Evolutionary conservation across 2,888 invertebrate genomes (phyloP).

Genomic region (Gryllus longicercus): DNA sequence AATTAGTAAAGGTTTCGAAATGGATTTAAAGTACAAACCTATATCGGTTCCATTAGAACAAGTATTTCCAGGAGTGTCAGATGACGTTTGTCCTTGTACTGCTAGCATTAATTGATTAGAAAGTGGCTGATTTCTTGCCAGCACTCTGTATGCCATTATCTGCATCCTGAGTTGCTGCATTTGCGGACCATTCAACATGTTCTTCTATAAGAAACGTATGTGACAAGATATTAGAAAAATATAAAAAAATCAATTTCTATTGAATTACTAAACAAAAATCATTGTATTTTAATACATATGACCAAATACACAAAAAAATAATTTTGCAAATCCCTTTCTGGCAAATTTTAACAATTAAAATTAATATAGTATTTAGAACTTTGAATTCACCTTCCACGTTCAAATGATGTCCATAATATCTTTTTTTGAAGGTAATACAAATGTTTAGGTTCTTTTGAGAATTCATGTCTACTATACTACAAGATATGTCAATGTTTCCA

Average conservation of each 20-base stretch:
- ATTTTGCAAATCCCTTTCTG: neutral
- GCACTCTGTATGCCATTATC: constrained; percentile 53
- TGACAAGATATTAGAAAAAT: neutral
- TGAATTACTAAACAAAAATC: neutral
- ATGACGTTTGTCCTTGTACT: constrained; percentile 44
- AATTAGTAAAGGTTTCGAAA: neutral
- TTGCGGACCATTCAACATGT: constrained; percentile 42
- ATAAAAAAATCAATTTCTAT: neutral
- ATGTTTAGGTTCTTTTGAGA: no score
- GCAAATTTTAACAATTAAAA: no score
- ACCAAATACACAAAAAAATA: neutral
- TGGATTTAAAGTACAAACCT: constrained; percentile 24
- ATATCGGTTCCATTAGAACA: constrained; percentile 18
- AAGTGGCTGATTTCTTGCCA: constrained; percentile 51
- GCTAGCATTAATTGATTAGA: constrained; percentile 48
- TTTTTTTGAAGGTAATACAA: no score
- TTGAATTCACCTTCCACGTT: no score
- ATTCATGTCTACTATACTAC: no score
- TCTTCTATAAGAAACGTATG: constrained; percentile 19
- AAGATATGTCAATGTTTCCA: no score
- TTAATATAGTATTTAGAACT: no score
- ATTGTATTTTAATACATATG: neutral
- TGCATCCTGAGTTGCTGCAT: constrained; percentile 52
- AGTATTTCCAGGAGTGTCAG: no score
- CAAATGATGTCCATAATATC: no score